Percentiles rank a stretch among this genome's conserved stretches.
These are phyloP conservation scores for Apamea crenata DNA, from an alignment of 2,888 invertebrate species.

Conservation along the genomic window DNA sequence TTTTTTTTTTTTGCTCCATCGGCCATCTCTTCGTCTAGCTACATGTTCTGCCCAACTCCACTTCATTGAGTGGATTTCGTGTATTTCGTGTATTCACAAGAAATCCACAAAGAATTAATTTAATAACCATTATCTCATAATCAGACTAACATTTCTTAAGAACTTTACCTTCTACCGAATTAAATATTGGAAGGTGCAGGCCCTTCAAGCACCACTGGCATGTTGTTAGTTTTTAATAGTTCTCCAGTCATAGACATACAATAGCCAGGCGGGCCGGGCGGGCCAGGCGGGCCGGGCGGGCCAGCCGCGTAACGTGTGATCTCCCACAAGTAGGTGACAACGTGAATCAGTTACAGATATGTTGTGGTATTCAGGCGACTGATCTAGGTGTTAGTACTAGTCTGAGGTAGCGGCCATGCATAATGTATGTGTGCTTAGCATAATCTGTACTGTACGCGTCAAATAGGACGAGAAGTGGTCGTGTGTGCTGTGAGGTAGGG, in stretches of 20 bases:
- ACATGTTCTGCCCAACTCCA: too few species aligned
- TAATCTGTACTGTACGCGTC: constrained; percentile 2
- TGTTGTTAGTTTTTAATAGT: too few species aligned
- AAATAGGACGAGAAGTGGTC: background rate
- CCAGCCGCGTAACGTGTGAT: background rate
- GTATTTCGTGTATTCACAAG: too few species aligned
- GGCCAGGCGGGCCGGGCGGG: too few species aligned
- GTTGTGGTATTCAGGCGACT: constrained; percentile 47
- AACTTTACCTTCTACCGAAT: background rate
- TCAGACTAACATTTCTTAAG: background rate
- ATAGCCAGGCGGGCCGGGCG: too few species aligned
- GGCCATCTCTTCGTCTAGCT: too few species aligned
- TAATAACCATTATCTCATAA: background rate
- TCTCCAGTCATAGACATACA: too few species aligned
- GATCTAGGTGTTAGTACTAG: constrained; percentile 38
- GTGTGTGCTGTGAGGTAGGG: background rate
- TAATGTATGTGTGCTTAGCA: constrained; percentile 30
- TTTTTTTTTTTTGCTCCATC: too few species aligned
- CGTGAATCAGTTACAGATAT: constrained; percentile 47
- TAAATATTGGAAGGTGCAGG: too few species aligned
- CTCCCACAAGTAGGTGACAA: constrained; percentile 13
- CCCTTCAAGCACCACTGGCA: too few species aligned
- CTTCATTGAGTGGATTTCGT: too few species aligned
- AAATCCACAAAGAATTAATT: background rate
- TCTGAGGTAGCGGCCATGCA: constrained; percentile 33